A percentile compares a stretch with the other conserved stretches of the same genome.
These are phyloP conservation scores for Barbus barbus DNA, from an alignment of 2,113 vertebrate species.

Conservation along the genomic window DNA sequence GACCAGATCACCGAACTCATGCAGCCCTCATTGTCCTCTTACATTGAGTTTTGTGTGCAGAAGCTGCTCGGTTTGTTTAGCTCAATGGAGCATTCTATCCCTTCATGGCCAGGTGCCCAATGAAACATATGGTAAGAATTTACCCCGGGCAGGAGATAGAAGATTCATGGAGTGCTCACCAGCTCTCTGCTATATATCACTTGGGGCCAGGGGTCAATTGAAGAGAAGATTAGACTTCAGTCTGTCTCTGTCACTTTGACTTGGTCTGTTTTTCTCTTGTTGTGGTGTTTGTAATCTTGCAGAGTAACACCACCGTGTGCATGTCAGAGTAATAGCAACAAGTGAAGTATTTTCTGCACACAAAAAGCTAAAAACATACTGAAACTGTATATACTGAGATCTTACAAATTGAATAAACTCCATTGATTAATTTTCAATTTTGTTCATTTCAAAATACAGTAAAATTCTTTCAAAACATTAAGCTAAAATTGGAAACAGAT, in stretches of 20 bases:
- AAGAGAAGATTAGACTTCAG: conserved; percentile 41
- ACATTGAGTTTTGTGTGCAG: conserved; percentile 4
- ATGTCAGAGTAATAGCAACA: neutral
- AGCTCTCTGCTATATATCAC: conserved; percentile 49
- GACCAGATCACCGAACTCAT: conserved; percentile 25
- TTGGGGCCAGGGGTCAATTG: conserved; percentile 51
- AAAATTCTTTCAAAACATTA: neutral
- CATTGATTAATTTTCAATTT: neutral
- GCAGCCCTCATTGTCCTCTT: conserved; percentile 5
- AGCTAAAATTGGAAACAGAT: neutral
- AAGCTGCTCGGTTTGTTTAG: conserved; percentile 67
- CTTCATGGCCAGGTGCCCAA: conserved; percentile 61
- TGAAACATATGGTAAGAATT: conserved; percentile 64
- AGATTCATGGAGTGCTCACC: conserved; percentile 48
- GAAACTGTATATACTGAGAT: neutral
- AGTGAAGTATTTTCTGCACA: neutral
- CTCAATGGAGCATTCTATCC: conserved; percentile 72
- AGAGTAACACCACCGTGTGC: conserved; percentile 12
- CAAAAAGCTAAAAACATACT: neutral
- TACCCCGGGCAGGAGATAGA: conserved; percentile 41
- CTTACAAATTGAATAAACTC: neutral
- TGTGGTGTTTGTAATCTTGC: neutral
- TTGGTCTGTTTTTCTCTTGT: conserved; percentile 69
- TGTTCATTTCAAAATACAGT: neutral
- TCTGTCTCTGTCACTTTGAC: conserved; percentile 57